Base-by-base conservation (phyloP, 2,888 invertebrate species). In the Pyrrhosoma nymphula region DNA sequence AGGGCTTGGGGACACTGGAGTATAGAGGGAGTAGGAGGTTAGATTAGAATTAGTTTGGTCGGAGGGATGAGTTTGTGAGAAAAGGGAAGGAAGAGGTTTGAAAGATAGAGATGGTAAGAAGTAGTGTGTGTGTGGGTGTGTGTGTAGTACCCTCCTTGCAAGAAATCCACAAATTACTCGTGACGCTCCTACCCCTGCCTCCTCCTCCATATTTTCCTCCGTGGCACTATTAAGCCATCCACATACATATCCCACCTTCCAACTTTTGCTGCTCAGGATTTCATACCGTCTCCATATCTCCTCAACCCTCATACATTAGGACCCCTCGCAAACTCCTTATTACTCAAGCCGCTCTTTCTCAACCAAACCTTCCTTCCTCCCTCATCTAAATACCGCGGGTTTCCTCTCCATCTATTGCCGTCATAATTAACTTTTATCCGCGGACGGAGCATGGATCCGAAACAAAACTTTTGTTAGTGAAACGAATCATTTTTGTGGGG, bases 141-240 rank as follows among this genome's bases (percentile, higher is more conserved):
- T 20, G 60, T 60, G 60, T 14, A 60, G 20, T 89, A n/a, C 26
- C 47, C 56, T 89, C 56, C 89, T 89, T 47, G 47, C 93, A 47
- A 93, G 63, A 93, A 93, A 93, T 93, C 93, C 93, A 69, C 93
- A 93, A 93, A 93, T 75, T 93, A 93, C 93, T 18, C 93, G 20
- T n/a, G 55, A 89, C 47, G 93, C 69, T 47, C 69, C 39, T 69
- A 26, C 63, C 18, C 69, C 93, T 39, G 39, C 69, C 63, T 69
- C 60, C 18, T 93, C 63, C 18, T 56, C 60, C 91, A 60, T 91
- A 30, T 82, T 35, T 82, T 82, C 35, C 82, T 35, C 82, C 82
- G 82, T 12, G 35, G 10, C 82, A 8, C 30, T 35, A 82, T 82
- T 82, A 82, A 35, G 82, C 82, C 35, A 82, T 82, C 35, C 35